Evolutionary conservation across 2,888 invertebrate species (phyloP).

Genomic region (Melinaea menophilus): DNA sequence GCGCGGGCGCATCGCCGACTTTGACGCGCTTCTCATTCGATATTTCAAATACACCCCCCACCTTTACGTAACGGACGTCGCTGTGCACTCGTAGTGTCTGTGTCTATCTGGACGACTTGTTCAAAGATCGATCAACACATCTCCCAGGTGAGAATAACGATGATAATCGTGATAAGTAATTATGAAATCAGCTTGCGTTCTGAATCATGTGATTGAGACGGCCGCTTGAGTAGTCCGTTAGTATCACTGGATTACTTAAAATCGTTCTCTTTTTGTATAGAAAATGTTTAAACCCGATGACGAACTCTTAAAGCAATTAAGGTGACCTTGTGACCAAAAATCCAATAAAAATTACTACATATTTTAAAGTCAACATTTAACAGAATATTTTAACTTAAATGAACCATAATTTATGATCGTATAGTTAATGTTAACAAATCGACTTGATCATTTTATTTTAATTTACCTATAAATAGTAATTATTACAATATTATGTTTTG

Average conservation of each 20-base stretch:
- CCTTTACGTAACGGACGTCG: conserved; percentile 42
- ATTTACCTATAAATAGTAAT: too few species aligned
- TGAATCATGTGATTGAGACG: conserved; percentile 57
- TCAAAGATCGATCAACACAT: conserved; percentile 41
- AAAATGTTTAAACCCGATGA: background rate
- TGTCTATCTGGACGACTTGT: conserved; percentile 53
- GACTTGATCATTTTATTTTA: too few species aligned
- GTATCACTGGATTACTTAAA: too few species aligned
- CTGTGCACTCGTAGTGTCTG: conserved; percentile 61
- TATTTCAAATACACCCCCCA: conserved; percentile 45
- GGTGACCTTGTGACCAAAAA: conserved; percentile 1
- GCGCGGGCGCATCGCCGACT: conserved; percentile 49
- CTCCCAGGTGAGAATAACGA: conserved; percentile 53
- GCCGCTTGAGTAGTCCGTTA: background rate
- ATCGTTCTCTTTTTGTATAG: background rate
- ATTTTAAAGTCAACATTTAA: conserved; percentile 1
- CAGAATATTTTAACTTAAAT: too few species aligned
- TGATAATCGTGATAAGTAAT: conserved; percentile 31
- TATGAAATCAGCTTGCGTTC: conserved; percentile 39
- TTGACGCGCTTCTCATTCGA: conserved; percentile 41
- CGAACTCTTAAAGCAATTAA: background rate
- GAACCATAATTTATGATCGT: too few species aligned
- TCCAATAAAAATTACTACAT: conserved; percentile 1
- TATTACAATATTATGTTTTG: too few species aligned
- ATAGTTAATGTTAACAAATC: too few species aligned